Evolutionary conservation across 2,113 vertebrate species (phyloP), one percentile per base, ranked within the genome.

Genomic region (Macroglossus sobrinus): DNA sequence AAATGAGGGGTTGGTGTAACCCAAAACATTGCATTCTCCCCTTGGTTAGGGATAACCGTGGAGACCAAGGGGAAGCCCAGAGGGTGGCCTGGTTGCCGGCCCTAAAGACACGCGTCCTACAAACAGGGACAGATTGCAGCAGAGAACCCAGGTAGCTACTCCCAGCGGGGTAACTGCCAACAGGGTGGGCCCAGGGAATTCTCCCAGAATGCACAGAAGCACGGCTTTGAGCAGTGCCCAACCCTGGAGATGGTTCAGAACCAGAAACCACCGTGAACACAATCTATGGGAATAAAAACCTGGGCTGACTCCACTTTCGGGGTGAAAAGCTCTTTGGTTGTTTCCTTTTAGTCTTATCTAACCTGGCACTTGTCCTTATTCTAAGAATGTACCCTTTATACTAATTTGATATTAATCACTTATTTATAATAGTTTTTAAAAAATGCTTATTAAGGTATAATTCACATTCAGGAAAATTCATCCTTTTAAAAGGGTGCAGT

Each of bases 1-100:
- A 14, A 85, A 93, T 57, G 6, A 96, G 82, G 87, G 84, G 94
- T 97, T 93, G 15, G 14, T 1, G 81, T 61, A 86, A 82, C 78
- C 80, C 6, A 8, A 61, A 95, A 97, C 87, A 59, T 1, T 63
- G 84, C 80, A 68, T 89, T 79, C 87, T 61, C 22, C 15, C 35
- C 95, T 96, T 24, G 84, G 76, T 86, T 61, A 72, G 89, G 53
- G 97, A 96, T 66, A 66, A 84, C 97, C 64, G 4, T 11, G 95
- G 82, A 96, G 94, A 93, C 11, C 0, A 64, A 19, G 69, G 24
- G 74, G n/a, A 84, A 21, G 87, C 64, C 81, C 26, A 18, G 74
- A 76, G 24, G 13, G 79, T 7, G 9, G 71, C 50, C 84, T 81
- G 55, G 14, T 63, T 75, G 75, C 47, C 26, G 5, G n/a, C 35